These are phyloP conservation scores for Abrostola triplasia DNA, from an alignment of 2,888 invertebrate species.

Conservation along the genomic window DNA sequence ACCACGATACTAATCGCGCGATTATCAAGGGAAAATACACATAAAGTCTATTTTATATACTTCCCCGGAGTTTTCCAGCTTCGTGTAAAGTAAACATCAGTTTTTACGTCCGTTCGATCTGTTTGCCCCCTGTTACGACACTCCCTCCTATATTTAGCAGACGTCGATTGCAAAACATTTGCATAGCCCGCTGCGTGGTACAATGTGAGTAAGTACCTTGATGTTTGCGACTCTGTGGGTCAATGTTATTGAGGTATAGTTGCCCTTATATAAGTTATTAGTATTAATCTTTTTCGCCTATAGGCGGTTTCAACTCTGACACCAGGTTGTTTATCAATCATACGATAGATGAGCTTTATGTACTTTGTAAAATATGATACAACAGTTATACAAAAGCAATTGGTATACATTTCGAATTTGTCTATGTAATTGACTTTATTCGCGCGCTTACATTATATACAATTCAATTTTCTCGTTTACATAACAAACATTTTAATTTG, in stretches of 20 bases:
- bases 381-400: too few species aligned
- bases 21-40: slow-evolving; percentile 1
- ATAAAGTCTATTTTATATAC: not conserved
- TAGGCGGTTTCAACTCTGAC: too few species aligned
- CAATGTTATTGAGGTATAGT: slow-evolving; percentile 20
- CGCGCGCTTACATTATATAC: not conserved
- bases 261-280: not conserved
- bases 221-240: slow-evolving; percentile 23
- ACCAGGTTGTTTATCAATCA: too few species aligned
- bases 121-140: slow-evolving; percentile 34
- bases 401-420: too few species aligned
- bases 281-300: too few species aligned
- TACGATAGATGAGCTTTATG: too few species aligned
- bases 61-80: slow-evolving; percentile 10
- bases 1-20: not conserved
- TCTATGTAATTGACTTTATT: not conserved
- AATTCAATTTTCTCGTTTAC: not conserved
- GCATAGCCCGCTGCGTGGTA: slow-evolving; percentile 35
- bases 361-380: too few species aligned
- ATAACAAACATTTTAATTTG: slow-evolving; percentile 4
- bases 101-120: slow-evolving; percentile 37
- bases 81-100: slow-evolving; percentile 17
- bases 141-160: slow-evolving; percentile 41
- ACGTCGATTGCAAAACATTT: slow-evolving; percentile 48
- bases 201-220: slow-evolving; percentile 11